Evolutionary conservation across 1,140 invertebrate species (phyloP), one percentile per base, ranked within the genome.

Genomic region (Diprion similis): DNA sequence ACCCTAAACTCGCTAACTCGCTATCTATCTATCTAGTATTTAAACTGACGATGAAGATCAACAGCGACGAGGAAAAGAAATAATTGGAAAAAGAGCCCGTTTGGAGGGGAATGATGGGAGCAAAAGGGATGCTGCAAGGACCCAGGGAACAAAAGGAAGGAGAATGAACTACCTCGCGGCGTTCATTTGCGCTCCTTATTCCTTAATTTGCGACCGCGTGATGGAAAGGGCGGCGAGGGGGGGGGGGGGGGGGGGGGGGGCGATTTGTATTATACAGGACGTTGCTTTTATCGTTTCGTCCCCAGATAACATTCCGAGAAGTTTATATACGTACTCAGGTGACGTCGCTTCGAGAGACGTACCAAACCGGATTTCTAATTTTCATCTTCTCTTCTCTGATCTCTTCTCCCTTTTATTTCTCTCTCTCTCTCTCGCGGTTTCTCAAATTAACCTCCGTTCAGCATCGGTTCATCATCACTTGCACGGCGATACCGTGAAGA

Each of bases 351-450:
- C 24, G 24, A 37, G 24, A 37, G 24, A 37, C 24, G 24, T 37
- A 37, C 24, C 24, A 37, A 37, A 37, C 72, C 74, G 72, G 71
- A 68, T 69, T 73, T 73, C 69, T 71, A 46, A 71, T 66, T 68
- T 75, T 64, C 17, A 68, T 48, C 70, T 64, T 70, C 48, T n/a
- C 47, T 11, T 45, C 67, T 59, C 45, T 18, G 46, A 37, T 66
- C 10, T 24, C 71, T 18, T 11, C 68, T 72, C 51, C 66, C 70
- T 59, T 68, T n/a, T 69, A 37, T 70, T 7, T n/a, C 59, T 17
- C 17, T 69, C 59, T 70, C 24, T n/a, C 59, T 17, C 17, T n/a
- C 15, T 37, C n/a, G n/a, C n/a, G n/a, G 37, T 67, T 37, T 72
- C 18, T 72, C 59, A 37, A 45, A 67, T 48, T 46, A 51, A 51